Evolutionary conservation across 2,113 vertebrate species (phyloP).

Genomic region (Lates calcarifer): DNA sequence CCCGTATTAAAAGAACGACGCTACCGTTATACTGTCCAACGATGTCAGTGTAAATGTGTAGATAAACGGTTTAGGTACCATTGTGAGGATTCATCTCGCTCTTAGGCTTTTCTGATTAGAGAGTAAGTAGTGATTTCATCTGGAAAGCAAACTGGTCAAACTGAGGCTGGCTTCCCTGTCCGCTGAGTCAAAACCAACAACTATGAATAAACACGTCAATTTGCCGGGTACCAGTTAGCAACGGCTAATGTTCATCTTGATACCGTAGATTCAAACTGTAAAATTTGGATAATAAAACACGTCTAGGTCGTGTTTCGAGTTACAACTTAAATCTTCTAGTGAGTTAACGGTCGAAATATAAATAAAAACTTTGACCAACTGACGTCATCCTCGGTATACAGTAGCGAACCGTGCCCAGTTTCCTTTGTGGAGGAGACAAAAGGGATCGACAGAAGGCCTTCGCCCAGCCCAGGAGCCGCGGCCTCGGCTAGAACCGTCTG

Average conservation of each 20-base stretch:
- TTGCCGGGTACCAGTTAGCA: conserved; percentile 70
- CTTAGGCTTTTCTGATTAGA: neutral
- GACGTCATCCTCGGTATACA: conserved; percentile 71
- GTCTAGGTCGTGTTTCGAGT: neutral
- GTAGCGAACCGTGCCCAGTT: conserved; percentile 48
- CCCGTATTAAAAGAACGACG: neutral
- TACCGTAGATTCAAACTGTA: conserved; percentile 28
- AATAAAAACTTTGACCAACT: conserved; percentile 64
- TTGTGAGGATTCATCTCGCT: neutral
- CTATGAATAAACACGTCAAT: conserved; percentile 53
- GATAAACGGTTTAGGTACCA: neutral
- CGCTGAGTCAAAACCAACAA: conserved; percentile 22
- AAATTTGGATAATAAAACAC: neutral
- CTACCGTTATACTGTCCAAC: neutral
- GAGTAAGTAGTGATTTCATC: neutral
- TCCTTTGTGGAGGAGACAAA: conserved; percentile 81
- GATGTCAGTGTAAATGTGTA: neutral
- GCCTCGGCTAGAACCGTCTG: conserved; percentile 53
- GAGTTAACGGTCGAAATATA: conserved; percentile 28
- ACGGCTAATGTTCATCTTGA: conserved; percentile 68
- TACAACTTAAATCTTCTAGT: accelerated
- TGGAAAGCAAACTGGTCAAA: neutral
- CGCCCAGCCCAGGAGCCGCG: conserved; percentile 70
- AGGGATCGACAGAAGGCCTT: conserved; percentile 78
- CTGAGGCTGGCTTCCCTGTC: neutral